Conservation (phyloP, 2,888 invertebrate genomes). For the Meta bourneti region DNA sequence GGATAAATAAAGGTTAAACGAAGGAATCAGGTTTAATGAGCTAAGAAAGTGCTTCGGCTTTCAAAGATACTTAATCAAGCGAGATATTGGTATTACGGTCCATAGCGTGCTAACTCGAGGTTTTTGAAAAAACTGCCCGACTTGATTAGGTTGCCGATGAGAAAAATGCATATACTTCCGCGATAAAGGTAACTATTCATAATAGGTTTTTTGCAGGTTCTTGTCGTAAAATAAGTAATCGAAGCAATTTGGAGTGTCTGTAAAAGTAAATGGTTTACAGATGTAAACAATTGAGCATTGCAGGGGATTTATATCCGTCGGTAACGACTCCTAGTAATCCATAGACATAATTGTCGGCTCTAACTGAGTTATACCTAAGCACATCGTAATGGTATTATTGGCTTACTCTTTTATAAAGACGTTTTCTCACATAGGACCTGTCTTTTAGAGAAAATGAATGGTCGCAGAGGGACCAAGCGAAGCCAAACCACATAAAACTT, state of each 20-base stretch:
- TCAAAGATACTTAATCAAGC: conserved; percentile 39
- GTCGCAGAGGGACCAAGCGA: no score
- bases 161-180: background rate
- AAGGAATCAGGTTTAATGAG: conserved; percentile 33
- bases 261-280: no score
- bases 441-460: no score
- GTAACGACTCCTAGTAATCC: no score
- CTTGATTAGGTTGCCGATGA: conserved; percentile 17
- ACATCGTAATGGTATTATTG: no score
- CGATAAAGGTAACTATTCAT: background rate
- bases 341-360: no score
- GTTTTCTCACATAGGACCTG: no score
- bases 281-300: no score
- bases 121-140: background rate
- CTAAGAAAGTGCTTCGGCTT: conserved; percentile 22
- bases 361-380: no score
- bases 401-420: no score
- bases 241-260: background rate
- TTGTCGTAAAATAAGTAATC: background rate
- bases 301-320: no score
- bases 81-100: conserved; percentile 31
- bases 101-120: background rate
- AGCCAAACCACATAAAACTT: no score
- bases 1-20: conserved; percentile 12
- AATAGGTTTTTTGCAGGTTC: background rate